Evolutionary conservation across 2,113 vertebrate genomes (phyloP), one percentile per base, ranked within the genome.

Genomic region (Neodon shergylaensis): DNA sequence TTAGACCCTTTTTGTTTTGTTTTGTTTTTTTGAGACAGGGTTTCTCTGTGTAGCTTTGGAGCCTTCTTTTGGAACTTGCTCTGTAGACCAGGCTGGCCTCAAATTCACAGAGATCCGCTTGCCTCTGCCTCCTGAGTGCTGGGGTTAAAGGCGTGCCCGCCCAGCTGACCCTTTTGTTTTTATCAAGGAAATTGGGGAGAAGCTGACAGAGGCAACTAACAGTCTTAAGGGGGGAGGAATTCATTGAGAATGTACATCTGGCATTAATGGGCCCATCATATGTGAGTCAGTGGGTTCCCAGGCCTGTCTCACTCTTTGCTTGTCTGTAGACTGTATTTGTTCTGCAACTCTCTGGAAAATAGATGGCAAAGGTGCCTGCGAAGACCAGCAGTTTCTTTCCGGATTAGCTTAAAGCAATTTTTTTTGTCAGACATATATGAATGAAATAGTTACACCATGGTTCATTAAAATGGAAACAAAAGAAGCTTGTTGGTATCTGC

Each of bases 381-480:
- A 90, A 87, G 68, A 65, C 19, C 19, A 70, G 63, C 31, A 70
- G 58, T 63, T 39, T 90, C 61, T 83, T 95, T 93, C 28, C 90
- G 65, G 95, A 73, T 94, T 19, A 88, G 49, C 36, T 73, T 39
- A 72, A 83, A 26, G 58, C 58, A 1, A 13, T 33, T 63, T 65
- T 33, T 73, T 58, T 88, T 54, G 65, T 52, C 66, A 58, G n/a
- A 83, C 19, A 63, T 10, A 77, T 22, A 52, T 87, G 84, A 87
- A 36, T 84, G 81, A 95, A 88, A 90, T 21, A 91, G 83, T 77
- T 92, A 85, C 66, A 96, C 13, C 74, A 36, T 8, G 78, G 17
- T 94, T 95, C 33, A 61, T 91, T 97, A 88, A 95, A 44, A 88
- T 9, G n/a, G 21, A 92, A 83, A 88, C 70, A 93, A 44, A 95